phyloP scores from a whole-genome alignment of 2,113 vertebrate species.

The Grammomys surdaster region DNA sequence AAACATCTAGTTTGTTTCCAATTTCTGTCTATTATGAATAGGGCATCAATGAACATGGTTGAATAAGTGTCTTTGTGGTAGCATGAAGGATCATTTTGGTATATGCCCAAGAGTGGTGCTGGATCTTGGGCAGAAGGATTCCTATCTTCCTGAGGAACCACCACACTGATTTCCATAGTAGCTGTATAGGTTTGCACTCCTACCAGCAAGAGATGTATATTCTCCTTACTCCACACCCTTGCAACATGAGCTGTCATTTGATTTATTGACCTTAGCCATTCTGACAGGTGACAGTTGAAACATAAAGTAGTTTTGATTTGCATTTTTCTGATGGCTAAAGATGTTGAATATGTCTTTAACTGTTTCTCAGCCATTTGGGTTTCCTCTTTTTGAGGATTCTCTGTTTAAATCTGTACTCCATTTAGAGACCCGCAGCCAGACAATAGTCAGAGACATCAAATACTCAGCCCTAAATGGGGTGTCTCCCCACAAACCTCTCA shows the following conservation, averaged over 20 bases:
- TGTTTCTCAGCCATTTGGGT: background rate
- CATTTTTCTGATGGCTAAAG: background rate
- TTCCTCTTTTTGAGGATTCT: background rate
- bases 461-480: background rate
- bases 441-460: background rate
- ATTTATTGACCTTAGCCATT: background rate
- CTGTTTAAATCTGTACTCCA: background rate
- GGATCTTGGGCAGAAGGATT: background rate
- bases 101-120: background rate
- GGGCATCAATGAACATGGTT: background rate
- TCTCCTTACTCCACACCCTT: background rate
- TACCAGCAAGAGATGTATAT: background rate
- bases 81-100: background rate
- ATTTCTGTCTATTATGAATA: background rate
- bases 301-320: background rate
- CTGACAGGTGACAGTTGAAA: background rate
- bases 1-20: background rate
- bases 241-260: background rate
- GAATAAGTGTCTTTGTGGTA: background rate
- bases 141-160: background rate
- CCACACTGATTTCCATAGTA: background rate
- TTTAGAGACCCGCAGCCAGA: background rate
- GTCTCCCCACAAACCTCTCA: background rate
- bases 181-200: background rate
- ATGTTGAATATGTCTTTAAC: background rate